phyloP scores from a whole-genome alignment of 30 jellyfish, hydroid and myxozoan genomes.

The Hydra vulgaris region DNA sequence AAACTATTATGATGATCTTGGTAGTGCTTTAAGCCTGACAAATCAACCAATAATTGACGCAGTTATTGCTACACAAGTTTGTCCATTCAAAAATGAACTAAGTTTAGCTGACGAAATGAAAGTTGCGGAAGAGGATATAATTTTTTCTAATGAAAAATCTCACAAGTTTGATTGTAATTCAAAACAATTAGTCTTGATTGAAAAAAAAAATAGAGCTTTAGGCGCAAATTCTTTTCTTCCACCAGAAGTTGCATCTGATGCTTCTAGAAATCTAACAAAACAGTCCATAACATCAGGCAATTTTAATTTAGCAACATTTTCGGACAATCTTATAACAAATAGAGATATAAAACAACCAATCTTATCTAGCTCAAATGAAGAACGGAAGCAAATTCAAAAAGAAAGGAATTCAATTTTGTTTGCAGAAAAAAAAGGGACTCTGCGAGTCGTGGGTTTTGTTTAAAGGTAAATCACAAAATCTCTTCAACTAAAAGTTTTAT shows the following conservation, averaged over 20 bases:
- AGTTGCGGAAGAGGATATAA: neutral
- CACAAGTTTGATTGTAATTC: neutral
- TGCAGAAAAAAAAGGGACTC: conserved; percentile 36
- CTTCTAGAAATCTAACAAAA: neutral
- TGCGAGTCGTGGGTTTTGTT: conserved; percentile 36
- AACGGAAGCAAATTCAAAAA: conserved; percentile 14
- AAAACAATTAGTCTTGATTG: neutral
- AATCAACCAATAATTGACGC: neutral
- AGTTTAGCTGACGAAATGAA: conserved; percentile 20
- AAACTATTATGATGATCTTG: conserved; percentile 12
- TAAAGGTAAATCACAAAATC: neutral
- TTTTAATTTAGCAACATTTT: neutral
- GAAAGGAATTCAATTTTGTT: conserved; percentile 31
- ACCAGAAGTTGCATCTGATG: neutral
- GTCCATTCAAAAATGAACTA: neutral
- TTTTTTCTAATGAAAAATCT: neutral
- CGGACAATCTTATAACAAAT: neutral
- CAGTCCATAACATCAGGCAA: neutral
- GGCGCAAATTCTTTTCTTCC: neutral
- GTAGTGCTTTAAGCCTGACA: conserved; percentile 22
- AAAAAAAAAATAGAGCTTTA: neutral
- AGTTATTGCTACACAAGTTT: neutral
- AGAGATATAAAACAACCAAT: neutral
- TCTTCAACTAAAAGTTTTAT: too few species aligned
- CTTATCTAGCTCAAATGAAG: neutral